Evolutionary conservation across 2,113 vertebrate genomes (phyloP), one percentile per base, ranked within the genome.

Genomic region (Corythornis madagascariensis): DNA sequence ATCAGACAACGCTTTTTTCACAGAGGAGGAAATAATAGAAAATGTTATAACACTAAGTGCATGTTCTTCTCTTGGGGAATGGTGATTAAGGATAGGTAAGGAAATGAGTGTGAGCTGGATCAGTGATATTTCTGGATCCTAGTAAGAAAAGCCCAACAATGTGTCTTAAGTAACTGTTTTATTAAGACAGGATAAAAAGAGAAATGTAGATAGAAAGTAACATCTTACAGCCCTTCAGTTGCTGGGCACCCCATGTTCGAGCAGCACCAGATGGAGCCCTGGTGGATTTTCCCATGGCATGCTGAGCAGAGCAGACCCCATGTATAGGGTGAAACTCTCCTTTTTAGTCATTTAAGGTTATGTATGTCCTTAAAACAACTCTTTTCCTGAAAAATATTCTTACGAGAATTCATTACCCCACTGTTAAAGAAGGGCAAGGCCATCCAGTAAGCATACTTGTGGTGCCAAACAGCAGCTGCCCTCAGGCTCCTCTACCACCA

Each of bases 361-460:
- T 40, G 9, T 14, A 11, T 38, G 43, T 79, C 13, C 29, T 83
- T 66, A 63, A 71, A 29, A 4, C 5, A 70, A 13, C 4, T 10
- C 26, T 21, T 9, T 43, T 77, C 8, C 17, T 63, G 35, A 69
- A 70, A 40, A 7, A 13, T 25, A 5, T 86, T 85, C 15, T 63
- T 14, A 4, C 22, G 28, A 61, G 16, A 74, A 65, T 8, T n/a
- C 16, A 17, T 48, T 35, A 14, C 5, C 33, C 52, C 18, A 45
- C 1, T 2, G 7, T 15, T 60, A 45, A 4, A 63, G 7, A 59
- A 71, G 3, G 15, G 15, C 22, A 59, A 63, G 48, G 21, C 13
- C 9, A 22, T 0, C 1, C 8, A 35, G 31, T 4, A 43, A 11
- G 5, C 35, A 5, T 40, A 42, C 50, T 12, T 0, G 0, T 6